Base-by-base conservation (phyloP, 2,113 vertebrate species). In the Corythoichthys intestinalis region DNA sequence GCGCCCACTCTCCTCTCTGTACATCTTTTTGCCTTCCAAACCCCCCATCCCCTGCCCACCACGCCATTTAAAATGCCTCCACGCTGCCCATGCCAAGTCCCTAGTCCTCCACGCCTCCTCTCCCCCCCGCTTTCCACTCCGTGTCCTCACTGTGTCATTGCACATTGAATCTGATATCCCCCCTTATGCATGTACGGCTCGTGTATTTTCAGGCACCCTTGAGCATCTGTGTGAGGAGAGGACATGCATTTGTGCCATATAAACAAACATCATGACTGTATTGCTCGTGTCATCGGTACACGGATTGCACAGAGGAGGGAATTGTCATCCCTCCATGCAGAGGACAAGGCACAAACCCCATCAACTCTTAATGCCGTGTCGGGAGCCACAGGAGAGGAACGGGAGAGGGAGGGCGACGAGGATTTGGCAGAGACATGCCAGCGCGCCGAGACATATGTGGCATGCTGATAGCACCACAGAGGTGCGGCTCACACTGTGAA, bases 121-220 rank as follows among this genome's bases (percentile, higher is more conserved):
- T 72, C 70, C 69, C 83, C 76, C 72, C 52, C 52, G 62, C 71
- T 80, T 71, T 74, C 65, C 53, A 73, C 73, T 80, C 76, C 66
- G 65, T 83, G 80, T 88, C 87, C 84, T 88, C 82, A 77, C 83
- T 75, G 84, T 87, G 83, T 89, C 88, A 90, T 88, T 91, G 88
- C 84, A 86, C 83, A 86, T 76, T 87, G 82, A 79, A 82, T 84
- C 76, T 85, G 84, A 88, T 88, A 88, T 80, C 74, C 87, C 61
- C 74, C 82, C 11, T 80, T 85, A 82, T 86, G 82, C 57, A 73
- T 82, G 70, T 80, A 77, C 70, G 66, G 69, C 73, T 66, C 37
- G 61, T 57, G 65, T 58, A 60, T 46, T 38, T 44, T 64, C 14
- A 5, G 12, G 71, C 61, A 70, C 54, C 70, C 65, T 70, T 74